Evolutionary conservation across 2,797 vertebrate genomes (phyloP).

Genomic region (Pseudocheirus occidentalis): DNA sequence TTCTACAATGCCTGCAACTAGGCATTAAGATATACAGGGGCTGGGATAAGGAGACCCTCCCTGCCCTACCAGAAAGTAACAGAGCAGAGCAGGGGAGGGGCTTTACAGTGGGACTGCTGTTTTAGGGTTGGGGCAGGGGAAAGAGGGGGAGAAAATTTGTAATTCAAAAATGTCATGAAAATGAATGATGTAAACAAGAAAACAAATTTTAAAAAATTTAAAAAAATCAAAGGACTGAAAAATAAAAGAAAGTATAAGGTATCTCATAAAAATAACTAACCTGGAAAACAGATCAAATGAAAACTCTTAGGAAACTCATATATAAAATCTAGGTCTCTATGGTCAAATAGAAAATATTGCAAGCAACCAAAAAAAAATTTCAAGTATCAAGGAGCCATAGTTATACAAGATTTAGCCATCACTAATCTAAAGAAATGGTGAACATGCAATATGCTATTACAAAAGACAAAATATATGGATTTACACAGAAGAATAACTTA

Average conservation of each 20-base stretch:
- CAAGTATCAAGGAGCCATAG: background rate
- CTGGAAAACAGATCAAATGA: background rate
- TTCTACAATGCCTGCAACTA: no score
- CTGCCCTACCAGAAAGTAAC: no score
- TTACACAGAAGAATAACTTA: background rate
- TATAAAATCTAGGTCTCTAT: background rate
- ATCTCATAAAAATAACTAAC: background rate
- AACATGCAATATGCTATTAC: background rate
- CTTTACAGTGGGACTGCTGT: no score
- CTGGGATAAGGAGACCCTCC: no score
- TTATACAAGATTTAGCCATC: background rate
- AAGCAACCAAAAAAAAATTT: background rate
- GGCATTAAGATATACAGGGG: no score
- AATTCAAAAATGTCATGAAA: no score
- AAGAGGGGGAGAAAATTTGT: no score
- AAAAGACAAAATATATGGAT: background rate
- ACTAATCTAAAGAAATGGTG: background rate
- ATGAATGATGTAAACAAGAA: no score
- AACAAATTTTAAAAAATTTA: no score
- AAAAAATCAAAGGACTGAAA: background rate
- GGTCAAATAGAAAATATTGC: background rate
- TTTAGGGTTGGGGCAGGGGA: no score
- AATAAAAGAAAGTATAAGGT: background rate
- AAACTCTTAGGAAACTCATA: background rate
- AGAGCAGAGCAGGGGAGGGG: no score